A percentile compares a stretch with the other conserved stretches of the same genome.
Evolutionary conservation across 1,140 invertebrate genomes (phyloP).

Genomic region (Chlorops oryzae): DNA sequence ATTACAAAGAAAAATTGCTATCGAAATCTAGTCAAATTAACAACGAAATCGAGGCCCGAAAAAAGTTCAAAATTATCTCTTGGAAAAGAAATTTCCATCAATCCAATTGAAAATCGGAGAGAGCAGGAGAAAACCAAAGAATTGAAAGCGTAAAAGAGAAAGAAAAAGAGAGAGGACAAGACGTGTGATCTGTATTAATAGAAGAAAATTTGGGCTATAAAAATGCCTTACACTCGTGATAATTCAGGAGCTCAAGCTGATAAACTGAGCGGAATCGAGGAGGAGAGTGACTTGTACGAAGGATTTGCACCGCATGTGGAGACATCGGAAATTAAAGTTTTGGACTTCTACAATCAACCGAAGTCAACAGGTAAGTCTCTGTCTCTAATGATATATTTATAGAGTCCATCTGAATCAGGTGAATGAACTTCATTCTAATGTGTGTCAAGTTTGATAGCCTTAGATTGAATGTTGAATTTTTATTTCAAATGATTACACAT

Average conservation of each 20-base stretch:
- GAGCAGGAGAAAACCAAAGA: too few relatives aligned
- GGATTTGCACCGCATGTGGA: conserved; percentile 69
- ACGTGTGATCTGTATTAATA: neutral
- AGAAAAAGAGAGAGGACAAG: neutral
- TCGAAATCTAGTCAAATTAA: neutral
- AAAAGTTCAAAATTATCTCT: too few relatives aligned
- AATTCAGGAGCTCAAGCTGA: conserved; percentile 40
- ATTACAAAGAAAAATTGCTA: neutral
- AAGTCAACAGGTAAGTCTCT: conserved; percentile 42
- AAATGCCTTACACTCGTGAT: conserved; percentile 45
- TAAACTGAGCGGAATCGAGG: conserved; percentile 56
- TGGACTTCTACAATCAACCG: conserved; percentile 48
- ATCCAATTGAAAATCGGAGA: too few relatives aligned
- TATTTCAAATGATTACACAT: too few relatives aligned
- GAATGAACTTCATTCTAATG: too few relatives aligned
- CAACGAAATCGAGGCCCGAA: neutral
- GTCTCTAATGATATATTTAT: too few relatives aligned
- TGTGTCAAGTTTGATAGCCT: too few relatives aligned
- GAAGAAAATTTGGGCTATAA: conserved; percentile 11
- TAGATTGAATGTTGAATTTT: too few relatives aligned
- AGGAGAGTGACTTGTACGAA: conserved; percentile 66
- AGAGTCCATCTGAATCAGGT: too few relatives aligned
- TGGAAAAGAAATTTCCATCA: too few relatives aligned
- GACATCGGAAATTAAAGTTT: conserved; percentile 58
- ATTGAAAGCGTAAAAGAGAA: neutral